Base-by-base conservation (phyloP, 1,140 invertebrate genomes). In the Scaptomyza pallida region DNA sequence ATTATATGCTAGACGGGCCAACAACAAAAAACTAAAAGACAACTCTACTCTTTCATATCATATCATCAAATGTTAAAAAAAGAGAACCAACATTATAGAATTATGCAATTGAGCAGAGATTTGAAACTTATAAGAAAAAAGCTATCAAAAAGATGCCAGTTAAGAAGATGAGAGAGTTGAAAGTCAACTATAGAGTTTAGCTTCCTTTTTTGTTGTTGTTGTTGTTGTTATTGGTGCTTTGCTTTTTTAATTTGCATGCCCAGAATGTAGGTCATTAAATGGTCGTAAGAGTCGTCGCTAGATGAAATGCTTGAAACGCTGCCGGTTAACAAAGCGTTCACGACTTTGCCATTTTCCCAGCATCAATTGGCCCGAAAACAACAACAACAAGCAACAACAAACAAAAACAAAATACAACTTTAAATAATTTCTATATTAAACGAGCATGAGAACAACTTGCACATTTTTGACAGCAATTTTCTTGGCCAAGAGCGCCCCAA, bases 391-490 rank as follows among this genome's bases (percentile, higher is more conserved):
- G n/a, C 19, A 19, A 21, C 30, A 56, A 26, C 2, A 59, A 15
- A 8, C 9, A 43, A 51, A 48, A 17, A 23, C 13, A 37, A 59
- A 59, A 56, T 43, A 50, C 44, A 51, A 13, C 37, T 64, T 64
- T 56, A 70, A 78, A 78, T 88, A 86, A 86, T 86, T 88, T 86
- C 82, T 86, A 89, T 86, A 86, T 86, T 86, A 78, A 78, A 82
- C 78, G 77, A 79, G 75, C 78, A 65, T 82, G 82, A 88, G 79
- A 86, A 86, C 73, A 74, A 86, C 55, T 79, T 79, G 68, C 59
- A 73, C 63, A 85, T 85, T 74, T 79, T 68, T 60, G 56, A 67
- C 79, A 70, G 69, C 55, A 76, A 81, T 69, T 81, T 81, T 72
- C 47, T n/a, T 40, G 47, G 16, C 48, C 43, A 41, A 35, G 16